These are phyloP conservation scores for Epinephelus moara DNA, from an alignment of 2,113 vertebrate species.

Conservation along the genomic window DNA sequence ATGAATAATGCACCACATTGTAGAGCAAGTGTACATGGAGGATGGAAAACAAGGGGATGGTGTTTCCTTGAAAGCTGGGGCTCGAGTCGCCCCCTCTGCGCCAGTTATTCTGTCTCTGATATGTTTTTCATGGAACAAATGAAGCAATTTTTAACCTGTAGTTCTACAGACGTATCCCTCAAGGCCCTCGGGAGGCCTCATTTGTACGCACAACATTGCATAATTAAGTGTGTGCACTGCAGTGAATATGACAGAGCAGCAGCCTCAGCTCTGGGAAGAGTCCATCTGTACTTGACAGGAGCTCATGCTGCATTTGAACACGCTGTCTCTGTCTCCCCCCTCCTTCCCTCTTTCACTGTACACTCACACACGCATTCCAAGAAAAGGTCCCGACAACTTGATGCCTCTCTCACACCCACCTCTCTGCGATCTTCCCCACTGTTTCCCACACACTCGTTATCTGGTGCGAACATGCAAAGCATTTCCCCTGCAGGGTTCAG, in stretches of 20 bases:
- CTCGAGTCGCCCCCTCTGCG: neutral
- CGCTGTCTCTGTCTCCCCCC: neutral
- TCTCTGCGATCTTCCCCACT: neutral
- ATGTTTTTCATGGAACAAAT: neutral
- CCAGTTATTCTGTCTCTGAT: conserved; percentile 10
- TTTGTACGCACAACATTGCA: conserved; percentile 53
- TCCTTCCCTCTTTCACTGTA: neutral
- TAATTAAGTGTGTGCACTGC: conserved; percentile 56
- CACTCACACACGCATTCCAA: conserved; percentile 45
- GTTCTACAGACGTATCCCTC: conserved; percentile 23
- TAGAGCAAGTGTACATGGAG: conserved; percentile 17
- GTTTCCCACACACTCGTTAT: conserved; percentile 62
- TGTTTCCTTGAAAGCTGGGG: conserved; percentile 14
- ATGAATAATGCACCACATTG: conserved; percentile 61
- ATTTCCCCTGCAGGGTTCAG: conserved; percentile 58
- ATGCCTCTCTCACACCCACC: conserved; percentile 34
- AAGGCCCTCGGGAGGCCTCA: conserved; percentile 39
- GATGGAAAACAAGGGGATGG: conserved; percentile 17
- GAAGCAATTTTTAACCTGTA: conserved; percentile 29
- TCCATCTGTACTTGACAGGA: conserved; percentile 65
- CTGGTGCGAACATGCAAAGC: conserved; percentile 66
- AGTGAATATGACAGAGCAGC: conserved; percentile 46
- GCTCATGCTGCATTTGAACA: conserved; percentile 57
- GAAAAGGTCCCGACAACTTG: conserved; percentile 49
- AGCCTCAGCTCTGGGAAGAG: conserved; percentile 55